Evolutionary conservation across 2,888 invertebrate genomes (phyloP).

Genomic region (Aelia acuminata): DNA sequence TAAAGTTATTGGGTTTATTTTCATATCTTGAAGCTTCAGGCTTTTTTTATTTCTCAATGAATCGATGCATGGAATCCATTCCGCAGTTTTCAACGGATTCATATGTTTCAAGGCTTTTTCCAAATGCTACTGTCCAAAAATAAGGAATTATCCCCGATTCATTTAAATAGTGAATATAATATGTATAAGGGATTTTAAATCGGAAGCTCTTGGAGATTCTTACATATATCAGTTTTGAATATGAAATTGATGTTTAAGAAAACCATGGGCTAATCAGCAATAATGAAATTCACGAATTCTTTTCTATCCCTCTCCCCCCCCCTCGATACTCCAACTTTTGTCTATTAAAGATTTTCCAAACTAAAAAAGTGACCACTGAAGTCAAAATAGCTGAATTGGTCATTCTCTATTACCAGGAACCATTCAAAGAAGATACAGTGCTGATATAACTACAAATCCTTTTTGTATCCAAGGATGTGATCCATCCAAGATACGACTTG

Average conservation of each 20-base stretch:
- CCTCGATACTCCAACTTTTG: too few species aligned
- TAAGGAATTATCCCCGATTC: too few species aligned
- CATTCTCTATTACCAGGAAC: background rate
- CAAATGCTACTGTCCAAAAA: background rate
- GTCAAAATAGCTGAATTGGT: too few species aligned
- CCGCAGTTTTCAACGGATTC: background rate
- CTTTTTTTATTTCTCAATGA: background rate
- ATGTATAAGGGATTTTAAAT: background rate
- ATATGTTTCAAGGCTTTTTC: background rate
- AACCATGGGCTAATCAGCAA: background rate
- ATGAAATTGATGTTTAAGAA: background rate
- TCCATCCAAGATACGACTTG: background rate
- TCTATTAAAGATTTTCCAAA: too few species aligned
- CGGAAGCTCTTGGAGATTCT: background rate
- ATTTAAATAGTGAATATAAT: too few species aligned
- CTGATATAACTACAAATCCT: background rate
- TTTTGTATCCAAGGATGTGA: background rate
- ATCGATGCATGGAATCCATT: background rate
- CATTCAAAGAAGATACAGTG: background rate
- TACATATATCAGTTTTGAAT: background rate
- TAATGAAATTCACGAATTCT: too few species aligned
- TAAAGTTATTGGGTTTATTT: background rate
- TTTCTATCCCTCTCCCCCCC: too few species aligned
- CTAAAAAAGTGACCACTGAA: too few species aligned
- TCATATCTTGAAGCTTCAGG: background rate